Base-by-base conservation (phyloP, 2,113 vertebrate genomes). In the Galemys pyrenaicus region DNA sequence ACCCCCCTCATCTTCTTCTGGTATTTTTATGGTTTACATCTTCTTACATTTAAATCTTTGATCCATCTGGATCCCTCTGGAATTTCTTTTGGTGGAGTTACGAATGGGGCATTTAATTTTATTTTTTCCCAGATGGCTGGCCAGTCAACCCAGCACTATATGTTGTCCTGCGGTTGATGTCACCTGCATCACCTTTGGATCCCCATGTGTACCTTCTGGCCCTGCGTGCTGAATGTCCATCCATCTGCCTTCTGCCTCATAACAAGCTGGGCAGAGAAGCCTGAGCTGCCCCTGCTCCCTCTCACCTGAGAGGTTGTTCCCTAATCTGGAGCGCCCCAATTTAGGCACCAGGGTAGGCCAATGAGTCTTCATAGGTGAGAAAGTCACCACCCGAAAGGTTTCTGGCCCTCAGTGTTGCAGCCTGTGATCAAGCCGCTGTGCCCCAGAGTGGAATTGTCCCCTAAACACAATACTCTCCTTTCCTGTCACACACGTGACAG, bases 1-100 rank as follows among this genome's bases (percentile, higher is more conserved):
- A 37, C 67, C 70, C 78, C 28, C 28, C 26, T 68, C 3, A 79
- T 81, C 67, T 82, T 74, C n/a, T 39, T 73, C 22, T 58, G 39
- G 13, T 56, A 70, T 56, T 94, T 78, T 67, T 80, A 73, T 44
- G 22, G 54, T 20, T 88, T 87, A 26, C 9, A n/a, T 64, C 35
- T 96, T 84, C 87, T 73, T 11, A 30, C 12, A 65, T 83, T 79
- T 80, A 44, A 37, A 74, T 85, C 56, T 75, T 70, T 88, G 6
- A n/a, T 17, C 39, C n/a, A 74, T 35, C 51, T 68, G 65, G 73
- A 84, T 49, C 7, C 54, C 32, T 70, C 28, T 77, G 88, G 79
- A 54, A 73, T 78, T 67, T 51, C 82, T 82, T 83, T 86, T 87
- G 32, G 77, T 84, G 24, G 28, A 35, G 41, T 24, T 32, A 65